Conservation (phyloP, 2,113 vertebrate genomes). For the Ornithorhynchus anatinus region DNA sequence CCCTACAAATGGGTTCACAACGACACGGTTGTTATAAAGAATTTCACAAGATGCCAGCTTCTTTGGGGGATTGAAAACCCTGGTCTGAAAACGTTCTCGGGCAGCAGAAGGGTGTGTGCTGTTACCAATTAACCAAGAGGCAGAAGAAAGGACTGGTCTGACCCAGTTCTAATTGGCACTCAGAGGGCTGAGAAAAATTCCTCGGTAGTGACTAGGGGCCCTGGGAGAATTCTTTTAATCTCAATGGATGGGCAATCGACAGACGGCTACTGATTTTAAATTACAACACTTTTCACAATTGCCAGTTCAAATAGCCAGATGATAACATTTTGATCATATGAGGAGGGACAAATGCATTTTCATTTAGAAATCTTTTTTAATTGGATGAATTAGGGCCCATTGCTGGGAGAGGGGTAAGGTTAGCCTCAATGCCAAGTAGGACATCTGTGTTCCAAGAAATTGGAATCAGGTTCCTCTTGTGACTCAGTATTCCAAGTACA, state of each 20-base stretch:
- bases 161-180: not conserved
- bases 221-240: not conserved
- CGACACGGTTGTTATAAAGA: no score
- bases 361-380: not conserved
- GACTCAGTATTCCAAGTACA: not conserved
- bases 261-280: not conserved
- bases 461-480: not conserved
- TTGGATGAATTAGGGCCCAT: not conserved
- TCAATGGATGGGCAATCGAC: not conserved
- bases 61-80: not conserved
- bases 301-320: not conserved
- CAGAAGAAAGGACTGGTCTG: no score
- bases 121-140: not conserved
- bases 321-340: not conserved
- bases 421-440: not conserved
- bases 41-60: not conserved
- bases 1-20: no score
- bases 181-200: not conserved
- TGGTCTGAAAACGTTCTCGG: not conserved
- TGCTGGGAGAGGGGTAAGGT: not conserved
- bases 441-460: not conserved
- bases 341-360: not conserved
- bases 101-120: not conserved
- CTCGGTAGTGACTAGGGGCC: not conserved
- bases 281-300: no score